Conservation (phyloP, 2,888 invertebrate species). For the Xestia xanthographa region DNA sequence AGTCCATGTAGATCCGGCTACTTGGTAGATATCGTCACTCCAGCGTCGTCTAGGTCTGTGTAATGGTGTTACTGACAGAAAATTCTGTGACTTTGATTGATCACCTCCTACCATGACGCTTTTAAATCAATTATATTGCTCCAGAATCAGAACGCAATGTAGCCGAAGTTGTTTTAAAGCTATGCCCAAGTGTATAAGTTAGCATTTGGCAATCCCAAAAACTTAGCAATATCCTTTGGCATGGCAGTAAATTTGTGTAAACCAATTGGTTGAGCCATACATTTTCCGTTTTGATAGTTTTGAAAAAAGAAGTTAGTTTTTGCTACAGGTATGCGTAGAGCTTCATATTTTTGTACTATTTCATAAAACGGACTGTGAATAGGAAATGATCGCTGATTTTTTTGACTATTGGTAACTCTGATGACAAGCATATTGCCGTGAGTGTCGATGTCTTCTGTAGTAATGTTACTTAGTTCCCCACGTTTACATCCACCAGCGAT, state of each 20-base stretch:
- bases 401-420: constrained; percentile 3
- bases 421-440: constrained; percentile 23
- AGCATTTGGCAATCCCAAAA: constrained; percentile 25
- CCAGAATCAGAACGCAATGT: not conserved
- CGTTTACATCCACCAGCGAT: constrained; percentile 30
- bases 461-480: constrained; percentile 22
- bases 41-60: too few species aligned
- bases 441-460: constrained; percentile 13
- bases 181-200: constrained; percentile 27
- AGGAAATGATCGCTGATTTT: constrained; percentile 3
- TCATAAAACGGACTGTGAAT: constrained; percentile 23
- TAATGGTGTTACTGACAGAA: too few species aligned
- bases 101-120: not conserved
- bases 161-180: constrained; percentile 24
- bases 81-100: not conserved
- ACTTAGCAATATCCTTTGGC: constrained; percentile 37
- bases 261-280: constrained; percentile 24
- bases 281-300: constrained; percentile 30
- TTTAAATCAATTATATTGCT: not conserved
- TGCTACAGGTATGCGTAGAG: constrained; percentile 10
- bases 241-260: constrained; percentile 23
- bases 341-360: constrained; percentile 28
- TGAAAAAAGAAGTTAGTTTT: constrained; percentile 15
- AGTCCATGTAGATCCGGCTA: too few species aligned
- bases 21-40: too few species aligned